Conservation (phyloP, 2,113 vertebrate species). For the Rhinichthys klamathensis region DNA sequence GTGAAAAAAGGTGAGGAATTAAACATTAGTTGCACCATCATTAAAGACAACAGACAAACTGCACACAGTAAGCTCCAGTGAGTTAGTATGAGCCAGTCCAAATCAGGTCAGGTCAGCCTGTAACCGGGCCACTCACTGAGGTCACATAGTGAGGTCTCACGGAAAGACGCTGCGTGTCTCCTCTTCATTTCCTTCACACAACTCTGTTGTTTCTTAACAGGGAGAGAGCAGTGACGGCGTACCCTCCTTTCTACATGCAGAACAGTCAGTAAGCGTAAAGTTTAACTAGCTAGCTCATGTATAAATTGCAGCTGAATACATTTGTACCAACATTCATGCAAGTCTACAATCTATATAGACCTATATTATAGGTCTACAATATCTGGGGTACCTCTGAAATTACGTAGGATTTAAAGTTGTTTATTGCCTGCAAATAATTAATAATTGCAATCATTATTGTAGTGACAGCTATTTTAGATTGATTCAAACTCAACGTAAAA, state of each 20-base stretch:
- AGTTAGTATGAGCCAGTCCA: constrained; percentile 65
- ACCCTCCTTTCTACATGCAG: constrained; percentile 53
- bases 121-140: constrained; percentile 70
- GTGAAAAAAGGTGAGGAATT: not conserved
- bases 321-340: not conserved
- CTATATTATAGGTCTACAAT: not conserved
- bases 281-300: constrained; percentile 36
- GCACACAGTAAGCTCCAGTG: constrained; percentile 49
- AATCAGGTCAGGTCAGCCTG: constrained; percentile 59
- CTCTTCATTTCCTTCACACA: constrained; percentile 17
- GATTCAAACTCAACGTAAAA: not conserved
- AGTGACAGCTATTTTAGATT: not conserved
- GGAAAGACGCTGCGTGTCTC: constrained; percentile 46
- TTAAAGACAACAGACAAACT: constrained; percentile 37
- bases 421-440: not conserved
- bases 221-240: constrained; percentile 40
- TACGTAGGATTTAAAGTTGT: not conserved
- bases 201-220: constrained; percentile 55
- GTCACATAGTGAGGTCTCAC: constrained; percentile 61
- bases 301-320: constrained; percentile 41
- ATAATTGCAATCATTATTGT: not conserved
- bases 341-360: not conserved
- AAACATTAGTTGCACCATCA: constrained; percentile 39
- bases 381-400: not conserved
- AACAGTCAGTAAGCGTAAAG: constrained; percentile 59